A percentile compares a stretch with the other conserved stretches of the same genome.
These are phyloP conservation scores for Silurus lanzhouensis DNA, from an alignment of 2,797 vertebrate species.

Conservation along the genomic window DNA sequence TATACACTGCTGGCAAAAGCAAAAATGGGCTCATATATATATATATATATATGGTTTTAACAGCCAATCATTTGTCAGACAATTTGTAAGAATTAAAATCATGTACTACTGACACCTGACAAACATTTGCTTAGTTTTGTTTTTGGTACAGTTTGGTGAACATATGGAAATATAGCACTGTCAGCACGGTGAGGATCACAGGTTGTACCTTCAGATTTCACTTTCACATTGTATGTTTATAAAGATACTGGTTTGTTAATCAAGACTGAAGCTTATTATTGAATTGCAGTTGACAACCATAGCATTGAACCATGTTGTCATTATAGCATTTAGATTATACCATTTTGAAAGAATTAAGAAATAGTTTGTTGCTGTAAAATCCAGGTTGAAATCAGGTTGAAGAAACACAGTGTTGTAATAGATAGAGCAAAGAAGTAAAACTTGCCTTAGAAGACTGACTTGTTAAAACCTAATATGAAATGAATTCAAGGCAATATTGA, in stretches of 20 bases:
- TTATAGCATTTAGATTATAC: too few species aligned
- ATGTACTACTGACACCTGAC: too few species aligned
- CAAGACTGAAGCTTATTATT: not conserved
- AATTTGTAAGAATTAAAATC: too few species aligned
- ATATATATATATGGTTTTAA: too few species aligned
- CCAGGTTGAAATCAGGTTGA: constrained; percentile 16
- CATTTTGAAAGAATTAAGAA: too few species aligned
- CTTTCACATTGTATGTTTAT: not conserved
- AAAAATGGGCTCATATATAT: too few species aligned
- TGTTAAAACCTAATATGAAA: too few species aligned
- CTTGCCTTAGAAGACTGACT: not conserved
- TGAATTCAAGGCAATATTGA: not conserved
- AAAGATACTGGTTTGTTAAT: not conserved
- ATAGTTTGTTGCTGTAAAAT: not conserved
- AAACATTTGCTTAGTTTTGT: too few species aligned
- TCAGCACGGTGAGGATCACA: not conserved
- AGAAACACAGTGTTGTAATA: not conserved
- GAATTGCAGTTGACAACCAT: not conserved
- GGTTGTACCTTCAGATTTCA: not conserved
- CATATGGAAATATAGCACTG: too few species aligned
- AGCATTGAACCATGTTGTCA: not conserved
- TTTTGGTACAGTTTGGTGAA: too few species aligned
- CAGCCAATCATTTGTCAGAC: too few species aligned
- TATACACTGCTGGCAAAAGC: not conserved
- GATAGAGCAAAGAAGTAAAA: not conserved